Percentiles rank a stretch among this genome's conserved stretches.
Conservation (phyloP, 2,113 vertebrate genomes). For the Engystomops pustulosus region DNA sequence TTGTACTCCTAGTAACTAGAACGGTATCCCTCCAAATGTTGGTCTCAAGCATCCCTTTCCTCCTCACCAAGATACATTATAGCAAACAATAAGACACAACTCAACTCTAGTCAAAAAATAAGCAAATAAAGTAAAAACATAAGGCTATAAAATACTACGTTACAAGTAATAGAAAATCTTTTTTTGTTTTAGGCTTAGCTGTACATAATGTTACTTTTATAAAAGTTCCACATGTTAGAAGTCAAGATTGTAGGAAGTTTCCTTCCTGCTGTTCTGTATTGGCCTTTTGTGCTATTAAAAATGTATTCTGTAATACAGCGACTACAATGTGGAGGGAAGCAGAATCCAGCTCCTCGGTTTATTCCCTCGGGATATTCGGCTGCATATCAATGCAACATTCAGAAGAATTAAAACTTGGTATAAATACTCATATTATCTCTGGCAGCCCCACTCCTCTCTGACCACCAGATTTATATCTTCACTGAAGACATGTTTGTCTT, state of each 20-base stretch:
- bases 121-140: too few species aligned
- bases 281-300: constrained; percentile 19
- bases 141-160: too few species aligned
- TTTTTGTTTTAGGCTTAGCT: neutral
- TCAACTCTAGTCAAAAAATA: too few species aligned
- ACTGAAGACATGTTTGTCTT: constrained; percentile 71
- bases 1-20: too few species aligned
- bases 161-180: too few species aligned
- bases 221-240: neutral
- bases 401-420: constrained; percentile 35
- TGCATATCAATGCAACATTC: constrained; percentile 7
- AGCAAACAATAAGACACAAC: too few species aligned
- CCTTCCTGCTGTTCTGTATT: constrained; percentile 10
- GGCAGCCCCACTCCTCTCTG: constrained; percentile 44
- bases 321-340: neutral
- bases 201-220: neutral
- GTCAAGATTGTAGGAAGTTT: neutral
- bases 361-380: neutral
- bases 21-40: too few species aligned
- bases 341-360: neutral
- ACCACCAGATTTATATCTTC: constrained; percentile 74
- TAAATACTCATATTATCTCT: constrained; percentile 52
- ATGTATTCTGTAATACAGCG: neutral
- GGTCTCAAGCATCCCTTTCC: too few species aligned
- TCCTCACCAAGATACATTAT: too few species aligned